Evolutionary conservation across 2,888 invertebrate species (phyloP).

Genomic region (Parelbella ahira): DNA sequence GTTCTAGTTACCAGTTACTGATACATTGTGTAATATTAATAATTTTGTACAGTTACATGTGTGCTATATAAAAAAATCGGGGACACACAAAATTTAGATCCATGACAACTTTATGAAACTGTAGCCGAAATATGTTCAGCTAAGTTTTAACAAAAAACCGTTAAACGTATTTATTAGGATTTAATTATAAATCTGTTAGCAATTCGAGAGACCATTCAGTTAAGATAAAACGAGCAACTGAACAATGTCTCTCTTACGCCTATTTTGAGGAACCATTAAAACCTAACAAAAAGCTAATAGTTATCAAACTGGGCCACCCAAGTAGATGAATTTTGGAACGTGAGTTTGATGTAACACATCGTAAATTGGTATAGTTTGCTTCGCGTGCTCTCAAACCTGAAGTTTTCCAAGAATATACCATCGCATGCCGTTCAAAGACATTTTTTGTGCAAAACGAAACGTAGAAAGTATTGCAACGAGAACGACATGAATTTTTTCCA

Average conservation of each 20-base stretch:
- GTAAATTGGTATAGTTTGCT: constrained; percentile 61
- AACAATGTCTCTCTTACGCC: constrained; percentile 49
- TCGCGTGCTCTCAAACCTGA: constrained; percentile 49
- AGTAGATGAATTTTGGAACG: constrained; percentile 63
- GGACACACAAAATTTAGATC: no score
- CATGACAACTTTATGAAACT: no score
- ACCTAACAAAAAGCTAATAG: constrained; percentile 66
- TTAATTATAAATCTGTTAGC: constrained; percentile 7
- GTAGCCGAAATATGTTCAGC: no score
- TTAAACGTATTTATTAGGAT: constrained; percentile 1
- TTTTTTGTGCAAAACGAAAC: constrained; percentile 65
- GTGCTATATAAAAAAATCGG: no score
- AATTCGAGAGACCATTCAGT: constrained; percentile 1
- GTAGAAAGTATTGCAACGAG: constrained; percentile 64
- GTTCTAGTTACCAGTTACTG: no score
- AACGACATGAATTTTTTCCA: constrained; percentile 68
- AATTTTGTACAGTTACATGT: no score
- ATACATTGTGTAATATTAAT: no score
- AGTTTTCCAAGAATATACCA: constrained; percentile 61
- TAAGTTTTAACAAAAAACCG: no score
- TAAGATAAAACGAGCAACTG: constrained; percentile 46
- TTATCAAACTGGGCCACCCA: constrained; percentile 71
- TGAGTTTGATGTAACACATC: constrained; percentile 67
- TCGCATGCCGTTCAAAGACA: constrained; percentile 67
- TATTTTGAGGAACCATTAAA: constrained; percentile 63